Evolutionary conservation across 2,797 vertebrate genomes (phyloP), one percentile per base, ranked within the genome.

Genomic region (Mormyrus hasselquistii): DNA sequence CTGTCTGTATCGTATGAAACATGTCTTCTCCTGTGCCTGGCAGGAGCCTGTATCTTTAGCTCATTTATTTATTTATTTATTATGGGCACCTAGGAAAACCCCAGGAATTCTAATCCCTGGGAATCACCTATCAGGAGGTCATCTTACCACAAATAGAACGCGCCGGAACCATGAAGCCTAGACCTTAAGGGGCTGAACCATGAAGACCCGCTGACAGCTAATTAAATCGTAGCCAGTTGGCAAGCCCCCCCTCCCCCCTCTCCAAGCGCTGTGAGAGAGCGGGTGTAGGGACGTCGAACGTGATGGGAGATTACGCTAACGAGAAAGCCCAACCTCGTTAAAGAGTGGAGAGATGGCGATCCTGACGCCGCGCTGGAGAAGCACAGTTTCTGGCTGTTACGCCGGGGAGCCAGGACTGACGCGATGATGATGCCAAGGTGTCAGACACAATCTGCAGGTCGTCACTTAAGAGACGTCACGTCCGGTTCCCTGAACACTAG

Each of bases 281-380:
- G 53, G 47, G 87, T 57, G 73, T 91, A 91, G 91, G 89, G 90
- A 91, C 92, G 91, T 89, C 91, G 90, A 94, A 94, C 92, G 90
- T 92, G 88, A 86, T 88, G 93, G 90, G 92, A 91, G 91, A 92
- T 90, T 91, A 90, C 90, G 87, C 88, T 93, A 93, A 94, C 92
- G 92, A 94, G 90, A 87, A 84, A 79, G 83, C 86, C 84, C 90
- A 86, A 55, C 87, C 91, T 88, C 91, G 62, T 91, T 90, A 90
- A 89, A 76, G 87, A 91, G 69, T 88, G 59, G 3, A 91, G 47
- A 87, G 88, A 91, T 87, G 14, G 55, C 29, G 29, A 44, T 16
- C 19, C 88, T 90, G 87, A 87, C 89, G 90, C 88, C 88, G 0
- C 14, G 3, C 73, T 16, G 69, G 29, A 38, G 59, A 29, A 29